Base-by-base conservation (phyloP, 2,797 vertebrate species). In the Semaprochilodus insignis region DNA sequence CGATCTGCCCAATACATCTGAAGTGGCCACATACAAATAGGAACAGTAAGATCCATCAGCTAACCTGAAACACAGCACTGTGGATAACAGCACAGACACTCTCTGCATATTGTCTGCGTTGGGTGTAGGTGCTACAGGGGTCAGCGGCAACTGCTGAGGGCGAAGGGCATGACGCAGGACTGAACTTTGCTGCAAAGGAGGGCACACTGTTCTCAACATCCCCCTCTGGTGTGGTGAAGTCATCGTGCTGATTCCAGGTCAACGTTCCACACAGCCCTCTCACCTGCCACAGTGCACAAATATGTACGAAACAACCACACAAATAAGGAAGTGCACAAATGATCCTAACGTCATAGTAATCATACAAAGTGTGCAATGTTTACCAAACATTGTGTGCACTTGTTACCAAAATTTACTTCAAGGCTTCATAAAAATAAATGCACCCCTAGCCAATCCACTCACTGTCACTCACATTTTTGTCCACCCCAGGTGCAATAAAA, bases 241-340 rank as follows among this genome's bases (percentile, higher is more conserved):
- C 97, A 0, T 98, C 97, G 0, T 93, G 93, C 91, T 96, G 96
- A 89, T 93, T 96, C 95, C 97, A 96, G 57, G 94, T 97, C 85
- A 96, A 94, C 0, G 97, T 99, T 40, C 97, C 97, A 17, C 97
- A 99, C 19, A 99, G 92, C 1, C 97, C 97, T 0, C 95, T 96
- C 8, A 99, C 97, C 97, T 99, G 85, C 1, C 23, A 48, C 15
- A 31, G 16, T 44, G 13, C 6, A 86, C 27, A 83, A 3, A 74
- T 13, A 90, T 7, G 10, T 59, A 81, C 11, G 31, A 67, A 65
- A 66, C 23, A 59, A 52, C n/a, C 23, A 76, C 15, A 60, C 8
- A 19, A 60, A 10, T 36, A 8, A 11, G 23, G 15, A 13, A 31
- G 23, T 16, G 13, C 54, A 1, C 55, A 21, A n/a, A 60, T 75